phyloP scores from a whole-genome alignment of 2,797 vertebrate genomes.

The Clarias pachynema region DNA sequence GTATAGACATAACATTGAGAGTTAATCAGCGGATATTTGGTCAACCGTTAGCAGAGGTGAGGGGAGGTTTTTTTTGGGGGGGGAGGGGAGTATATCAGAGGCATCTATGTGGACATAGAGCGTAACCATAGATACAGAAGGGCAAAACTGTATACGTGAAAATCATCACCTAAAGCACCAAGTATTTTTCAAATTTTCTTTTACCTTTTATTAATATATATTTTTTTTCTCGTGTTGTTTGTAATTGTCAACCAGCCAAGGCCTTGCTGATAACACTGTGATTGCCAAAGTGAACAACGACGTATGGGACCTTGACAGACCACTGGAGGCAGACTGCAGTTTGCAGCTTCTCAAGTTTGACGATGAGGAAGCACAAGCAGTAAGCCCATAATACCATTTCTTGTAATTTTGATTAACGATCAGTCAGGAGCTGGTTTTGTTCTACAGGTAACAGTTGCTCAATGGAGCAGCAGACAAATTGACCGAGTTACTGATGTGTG shows the following conservation, averaged over 20 bases:
- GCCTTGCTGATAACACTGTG: slow-evolving; percentile 92
- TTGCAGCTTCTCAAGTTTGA: slow-evolving; percentile 96
- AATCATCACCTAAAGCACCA: not conserved
- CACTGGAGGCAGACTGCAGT: slow-evolving; percentile 88
- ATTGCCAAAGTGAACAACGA: slow-evolving; percentile 91
- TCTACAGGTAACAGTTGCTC: not conserved
- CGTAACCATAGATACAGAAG: not conserved
- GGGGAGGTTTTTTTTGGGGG: not conserved
- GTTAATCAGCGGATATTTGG: not conserved
- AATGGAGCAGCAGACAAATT: not conserved
- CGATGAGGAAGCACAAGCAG: slow-evolving; percentile 94
- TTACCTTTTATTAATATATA: not conserved
- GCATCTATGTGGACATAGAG: not conserved
- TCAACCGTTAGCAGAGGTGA: not conserved
- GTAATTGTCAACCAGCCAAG: slow-evolving; percentile 79
- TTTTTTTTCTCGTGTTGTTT: slow-evolving; percentile 16
- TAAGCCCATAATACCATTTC: slow-evolving; percentile 70
- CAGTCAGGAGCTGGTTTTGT: not conserved
- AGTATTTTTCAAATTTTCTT: not conserved
- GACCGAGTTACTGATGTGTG: not conserved
- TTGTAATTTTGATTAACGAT: not conserved
- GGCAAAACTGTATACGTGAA: not conserved
- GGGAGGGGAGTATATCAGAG: not conserved
- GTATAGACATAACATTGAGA: not conserved
- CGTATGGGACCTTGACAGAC: slow-evolving; percentile 95